phyloP scores from a whole-genome alignment of 1,140 invertebrate species.

The Homarus americanus region DNA sequence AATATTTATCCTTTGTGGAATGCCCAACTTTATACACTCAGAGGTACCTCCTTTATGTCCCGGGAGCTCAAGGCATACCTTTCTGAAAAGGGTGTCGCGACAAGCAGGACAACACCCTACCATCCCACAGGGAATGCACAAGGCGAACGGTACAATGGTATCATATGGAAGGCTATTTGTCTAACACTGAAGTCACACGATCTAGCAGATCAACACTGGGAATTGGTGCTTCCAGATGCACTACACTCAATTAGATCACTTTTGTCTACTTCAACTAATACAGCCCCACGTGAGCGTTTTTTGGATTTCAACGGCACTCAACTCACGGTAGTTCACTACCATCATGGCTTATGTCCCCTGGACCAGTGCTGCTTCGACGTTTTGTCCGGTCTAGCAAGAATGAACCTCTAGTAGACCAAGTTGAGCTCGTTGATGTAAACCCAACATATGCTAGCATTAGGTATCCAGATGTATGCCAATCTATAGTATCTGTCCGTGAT shows the following conservation, averaged over 20 bases:
- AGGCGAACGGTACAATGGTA: neutral
- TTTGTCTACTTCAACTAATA: constrained; percentile 42
- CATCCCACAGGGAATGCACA: constrained; percentile 16
- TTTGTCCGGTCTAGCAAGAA: no score
- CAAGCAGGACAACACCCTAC: constrained; percentile 23
- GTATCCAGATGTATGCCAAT: no score
- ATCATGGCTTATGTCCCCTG: constrained; percentile 19
- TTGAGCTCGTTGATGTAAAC: no score
- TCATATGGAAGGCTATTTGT: constrained; percentile 20
- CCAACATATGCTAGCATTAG: no score
- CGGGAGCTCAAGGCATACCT: constrained; percentile 9
- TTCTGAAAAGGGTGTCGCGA: neutral
- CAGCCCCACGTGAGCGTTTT: constrained; percentile 24
- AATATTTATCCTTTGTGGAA: constrained; percentile 17
- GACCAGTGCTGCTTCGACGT: no score
- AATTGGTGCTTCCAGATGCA: constrained; percentile 20
- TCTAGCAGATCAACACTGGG: constrained; percentile 29
- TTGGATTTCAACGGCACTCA: constrained; percentile 24
- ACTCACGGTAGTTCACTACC: constrained; percentile 9
- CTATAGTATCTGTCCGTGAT: no score
- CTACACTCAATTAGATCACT: constrained; percentile 40
- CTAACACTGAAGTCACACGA: constrained; percentile 8
- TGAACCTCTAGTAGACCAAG: no score
- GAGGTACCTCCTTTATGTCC: no score
- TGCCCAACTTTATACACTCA: constrained; percentile 3